Evolutionary conservation across 1,140 invertebrate genomes (phyloP).

Genomic region (Plodia interpunctella): DNA sequence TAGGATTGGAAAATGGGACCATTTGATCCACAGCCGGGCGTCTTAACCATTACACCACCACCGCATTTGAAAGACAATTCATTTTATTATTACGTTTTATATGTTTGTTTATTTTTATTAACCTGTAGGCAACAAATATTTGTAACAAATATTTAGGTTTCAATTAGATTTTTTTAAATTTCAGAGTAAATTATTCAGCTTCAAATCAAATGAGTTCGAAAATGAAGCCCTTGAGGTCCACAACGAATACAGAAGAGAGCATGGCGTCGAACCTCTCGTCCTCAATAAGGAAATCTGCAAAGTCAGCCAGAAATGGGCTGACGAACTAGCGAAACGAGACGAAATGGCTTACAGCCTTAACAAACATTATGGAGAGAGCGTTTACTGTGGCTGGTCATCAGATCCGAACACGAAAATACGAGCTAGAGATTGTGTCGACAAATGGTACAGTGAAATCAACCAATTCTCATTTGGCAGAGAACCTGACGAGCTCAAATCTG

Average conservation of each 20-base stretch:
- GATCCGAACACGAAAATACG: constrained; percentile 81
- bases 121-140: too few species aligned
- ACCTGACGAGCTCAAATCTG: constrained; percentile 78
- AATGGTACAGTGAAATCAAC: constrained; percentile 84
- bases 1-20: too few species aligned
- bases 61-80: too few species aligned
- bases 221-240: constrained; percentile 83
- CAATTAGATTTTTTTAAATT: constrained; percentile 32
- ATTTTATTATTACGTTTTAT: too few species aligned
- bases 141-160: too few species aligned
- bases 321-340: constrained; percentile 83
- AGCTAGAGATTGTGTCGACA: constrained; percentile 81
- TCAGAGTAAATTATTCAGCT: constrained; percentile 64
- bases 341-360: constrained; percentile 80
- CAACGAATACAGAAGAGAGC: constrained; percentile 87
- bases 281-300: constrained; percentile 72
- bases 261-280: constrained; percentile 79
- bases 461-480: constrained; percentile 80
- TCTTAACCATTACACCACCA: too few species aligned
- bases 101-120: too few species aligned
- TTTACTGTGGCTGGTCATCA: constrained; percentile 83
- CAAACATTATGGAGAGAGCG: constrained; percentile 79
- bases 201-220: constrained; percentile 74
- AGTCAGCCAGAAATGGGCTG: constrained; percentile 85
- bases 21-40: too few species aligned